Base-by-base conservation (phyloP, 2,113 vertebrate genomes). In the Rhynchomys soricoides region DNA sequence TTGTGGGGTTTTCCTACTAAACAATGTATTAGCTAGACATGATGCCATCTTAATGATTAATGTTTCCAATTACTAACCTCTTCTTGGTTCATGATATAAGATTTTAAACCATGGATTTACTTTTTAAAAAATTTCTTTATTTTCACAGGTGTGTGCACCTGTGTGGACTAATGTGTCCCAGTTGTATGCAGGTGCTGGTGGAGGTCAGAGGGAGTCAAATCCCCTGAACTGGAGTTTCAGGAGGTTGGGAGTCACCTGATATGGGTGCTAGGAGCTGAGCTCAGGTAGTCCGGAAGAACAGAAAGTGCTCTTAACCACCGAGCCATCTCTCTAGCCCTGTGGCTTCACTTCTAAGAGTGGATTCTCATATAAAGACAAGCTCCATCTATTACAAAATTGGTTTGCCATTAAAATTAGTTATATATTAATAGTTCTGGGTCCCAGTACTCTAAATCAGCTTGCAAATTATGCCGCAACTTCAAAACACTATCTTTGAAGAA, bases 341-440 rank as follows among this genome's bases (percentile, higher is more conserved):
- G 89, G 68, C 94, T 90, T 91, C 55, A 68, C 40, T 95, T 89
- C 89, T 85, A 75, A 86, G 21, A 73, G 75, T 86, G 31, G 52
- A 68, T 83, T 85, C 3, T 34, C 48, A 92, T 43, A 78, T 89
- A 92, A 74, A 77, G 50, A 88, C 48, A 93, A 96, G 77, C 22
- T 71, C 57, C 68, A 71, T 57, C 90, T 77, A 90, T 92, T 95
- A 93, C 2, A 90, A 86, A 90, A 93, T 70, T 68, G 43, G 77
- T 70, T 92, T 93, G 55, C 37, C 66, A 88, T 92, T 94, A 97
- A 93, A 91, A 95, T 94, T 82, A 68, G 66, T 90, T 93, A 59
- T 11, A 71, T 55, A 93, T 55, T 92, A 93, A 90, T 79, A 90
- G 37, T 48, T 93, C 43, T 95, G n/a, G 40, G 90, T 37, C 75